Percentiles rank a stretch among this genome's conserved stretches.
Evolutionary conservation across 2,888 invertebrate species (phyloP).

Genomic region (Harmothoe impar): DNA sequence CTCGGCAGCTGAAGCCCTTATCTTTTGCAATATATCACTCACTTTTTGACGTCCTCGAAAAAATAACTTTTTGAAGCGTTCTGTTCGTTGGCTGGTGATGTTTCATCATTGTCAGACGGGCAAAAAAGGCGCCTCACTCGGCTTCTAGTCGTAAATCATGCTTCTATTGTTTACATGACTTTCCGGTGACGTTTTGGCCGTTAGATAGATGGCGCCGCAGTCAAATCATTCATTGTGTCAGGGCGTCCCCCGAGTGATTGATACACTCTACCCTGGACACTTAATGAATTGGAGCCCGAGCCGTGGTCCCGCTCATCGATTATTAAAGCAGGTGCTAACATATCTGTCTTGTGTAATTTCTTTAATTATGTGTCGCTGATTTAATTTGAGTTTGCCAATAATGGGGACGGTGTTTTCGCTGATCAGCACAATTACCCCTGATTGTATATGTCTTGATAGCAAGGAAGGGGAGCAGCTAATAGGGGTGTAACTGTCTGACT

Average conservation of each 20-base stretch:
- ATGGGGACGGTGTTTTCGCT: slow-evolving; percentile 23
- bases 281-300: slow-evolving; percentile 57
- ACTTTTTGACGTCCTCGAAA: slow-evolving; percentile 58
- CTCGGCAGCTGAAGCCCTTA: slow-evolving; percentile 60
- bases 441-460: not conserved
- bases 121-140: slow-evolving; percentile 45
- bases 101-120: slow-evolving; percentile 57
- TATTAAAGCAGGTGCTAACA: slow-evolving; percentile 62
- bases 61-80: slow-evolving; percentile 59
- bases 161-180: slow-evolving; percentile 61
- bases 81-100: slow-evolving; percentile 57
- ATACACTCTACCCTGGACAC: slow-evolving; percentile 52
- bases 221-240: slow-evolving; percentile 61
- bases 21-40: slow-evolving; percentile 62
- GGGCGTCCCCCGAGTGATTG: slow-evolving; percentile 33
- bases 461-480: not conserved
- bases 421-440: slow-evolving; percentile 43
- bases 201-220: slow-evolving; percentile 54
- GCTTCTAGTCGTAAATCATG: slow-evolving; percentile 58
- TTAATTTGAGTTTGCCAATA: slow-evolving; percentile 55
- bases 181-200: slow-evolving; percentile 56
- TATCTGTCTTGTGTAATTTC: slow-evolving; percentile 63
- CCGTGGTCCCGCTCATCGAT: slow-evolving; percentile 36
- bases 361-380: slow-evolving; percentile 61
- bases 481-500: not conserved